Conservation (phyloP, 1,140 invertebrate genomes). For the Thalassaphorura encarpata region DNA sequence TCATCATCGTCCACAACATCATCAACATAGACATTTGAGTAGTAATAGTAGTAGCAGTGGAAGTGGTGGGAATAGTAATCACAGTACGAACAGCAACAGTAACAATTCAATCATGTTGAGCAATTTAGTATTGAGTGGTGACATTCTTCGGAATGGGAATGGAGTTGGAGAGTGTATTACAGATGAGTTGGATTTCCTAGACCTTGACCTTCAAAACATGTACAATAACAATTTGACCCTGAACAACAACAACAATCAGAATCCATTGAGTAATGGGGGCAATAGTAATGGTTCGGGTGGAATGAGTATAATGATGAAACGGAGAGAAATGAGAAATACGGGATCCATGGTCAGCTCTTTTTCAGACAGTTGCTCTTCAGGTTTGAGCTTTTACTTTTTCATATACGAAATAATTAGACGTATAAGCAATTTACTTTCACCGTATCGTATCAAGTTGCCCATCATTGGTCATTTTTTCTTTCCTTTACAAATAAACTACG, state of each 20-base stretch:
- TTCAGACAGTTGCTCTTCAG: conserved; percentile 9
- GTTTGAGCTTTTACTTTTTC: neutral
- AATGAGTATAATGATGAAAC: neutral
- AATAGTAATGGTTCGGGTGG: conserved; percentile 30
- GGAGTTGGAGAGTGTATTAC: neutral
- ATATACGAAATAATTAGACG: too few relatives aligned
- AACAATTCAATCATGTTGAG: conserved; percentile 38
- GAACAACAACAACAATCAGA: conserved; percentile 35
- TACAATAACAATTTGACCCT: conserved; percentile 20
- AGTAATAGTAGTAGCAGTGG: conserved; percentile 8
- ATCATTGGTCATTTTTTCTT: too few relatives aligned
- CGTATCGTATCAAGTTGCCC: too few relatives aligned
- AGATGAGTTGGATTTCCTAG: conserved; percentile 65
- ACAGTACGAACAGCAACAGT: conserved; percentile 3
- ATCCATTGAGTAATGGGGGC: conserved; percentile 35
- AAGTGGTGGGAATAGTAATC: conserved; percentile 8
- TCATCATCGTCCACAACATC: too few relatives aligned
- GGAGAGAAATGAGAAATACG: neutral
- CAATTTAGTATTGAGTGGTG: conserved; percentile 39
- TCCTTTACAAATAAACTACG: too few relatives aligned
- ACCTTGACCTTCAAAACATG: conserved; percentile 48
- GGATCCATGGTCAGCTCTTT: conserved; percentile 8
- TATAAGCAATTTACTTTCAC: too few relatives aligned
- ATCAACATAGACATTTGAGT: conserved; percentile 27
- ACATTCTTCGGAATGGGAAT: conserved; percentile 36